phyloP scores from a whole-genome alignment of 2,797 vertebrate species.

The Chelmon rostratus region DNA sequence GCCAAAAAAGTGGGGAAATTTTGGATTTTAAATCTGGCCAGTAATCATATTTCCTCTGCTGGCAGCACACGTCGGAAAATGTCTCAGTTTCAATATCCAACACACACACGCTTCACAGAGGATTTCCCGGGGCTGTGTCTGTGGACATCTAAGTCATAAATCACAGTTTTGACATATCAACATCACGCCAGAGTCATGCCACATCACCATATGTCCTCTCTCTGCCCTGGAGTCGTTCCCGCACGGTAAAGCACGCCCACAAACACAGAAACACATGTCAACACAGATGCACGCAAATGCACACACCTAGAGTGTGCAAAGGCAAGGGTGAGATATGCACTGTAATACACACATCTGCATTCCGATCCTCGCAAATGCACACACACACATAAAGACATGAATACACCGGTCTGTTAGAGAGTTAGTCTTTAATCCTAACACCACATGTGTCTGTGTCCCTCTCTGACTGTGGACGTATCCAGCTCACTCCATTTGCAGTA shows the following conservation, averaged over 20 bases:
- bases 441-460: neutral
- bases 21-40: neutral
- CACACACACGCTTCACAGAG: neutral
- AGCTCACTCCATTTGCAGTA: constrained; percentile 11
- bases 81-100: constrained; percentile 3
- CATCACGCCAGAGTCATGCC: constrained; percentile 72
- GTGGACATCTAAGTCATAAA: constrained; percentile 68
- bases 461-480: constrained; percentile 1
- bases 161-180: constrained; percentile 75
- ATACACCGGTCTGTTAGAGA: neutral
- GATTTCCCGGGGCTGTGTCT: constrained; percentile 48
- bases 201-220: constrained; percentile 76
- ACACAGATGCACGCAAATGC: constrained; percentile 31
- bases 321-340: neutral
- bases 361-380: neutral
- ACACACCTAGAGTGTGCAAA: neutral
- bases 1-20: neutral
- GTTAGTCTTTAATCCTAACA: neutral
- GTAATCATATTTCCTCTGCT: neutral
- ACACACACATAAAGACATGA: neutral
- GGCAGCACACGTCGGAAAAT: neutral
- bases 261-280: constrained; percentile 36
- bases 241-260: constrained; percentile 66
- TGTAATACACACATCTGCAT: neutral
- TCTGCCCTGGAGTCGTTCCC: constrained; percentile 68